Percentiles rank a stretch among this genome's conserved stretches.
Evolutionary conservation across 2,113 vertebrate species (phyloP).

Genomic region (Rattus norvegicus): GRCr8 NC_086028.1:99090501-99091000

Average conservation of each 20-base stretch:
- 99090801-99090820: fast-evolving
- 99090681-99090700: not conserved
- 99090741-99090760: not conserved
- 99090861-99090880: not conserved
- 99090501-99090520: conserved; percentile 74
- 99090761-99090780: too few species aligned
- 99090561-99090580: conserved; percentile 70
- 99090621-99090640: conserved; percentile 38
- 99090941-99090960: not conserved
- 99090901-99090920: not conserved
- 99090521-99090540: conserved; percentile 71
- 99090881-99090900: not conserved
- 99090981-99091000: not conserved
- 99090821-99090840: not conserved
- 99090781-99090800: not conserved
- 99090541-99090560: conserved; percentile 68
- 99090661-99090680: not conserved
- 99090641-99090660: not conserved
- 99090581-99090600: conserved; percentile 73
- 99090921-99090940: not conserved
- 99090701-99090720: not conserved
- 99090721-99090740: not conserved
- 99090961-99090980: not conserved
- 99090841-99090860: not conserved
- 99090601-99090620: conserved; percentile 65